Conservation (phyloP, 92 coral and sea anemone species). For the Phymanthus crucifer region DNA sequence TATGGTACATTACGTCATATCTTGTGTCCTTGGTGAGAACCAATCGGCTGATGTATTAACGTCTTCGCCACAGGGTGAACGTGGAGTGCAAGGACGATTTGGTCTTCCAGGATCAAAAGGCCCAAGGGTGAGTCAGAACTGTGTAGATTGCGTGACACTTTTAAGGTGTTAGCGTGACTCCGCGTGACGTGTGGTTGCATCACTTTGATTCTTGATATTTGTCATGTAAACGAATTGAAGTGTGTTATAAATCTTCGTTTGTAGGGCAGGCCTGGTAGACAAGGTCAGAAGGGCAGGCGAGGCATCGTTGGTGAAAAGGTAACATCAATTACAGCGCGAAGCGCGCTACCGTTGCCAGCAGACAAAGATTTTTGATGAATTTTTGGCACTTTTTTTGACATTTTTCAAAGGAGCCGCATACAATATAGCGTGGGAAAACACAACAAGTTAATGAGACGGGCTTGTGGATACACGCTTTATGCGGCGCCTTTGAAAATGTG, state of each 20-base stretch:
- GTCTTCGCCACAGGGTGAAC: constrained; percentile 28
- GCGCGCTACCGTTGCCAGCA: too few species aligned
- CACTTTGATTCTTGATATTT: not conserved
- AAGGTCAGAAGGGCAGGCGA: constrained; percentile 38
- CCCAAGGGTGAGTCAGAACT: constrained; percentile 39
- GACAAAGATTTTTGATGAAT: too few species aligned
- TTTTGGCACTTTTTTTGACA: too few species aligned
- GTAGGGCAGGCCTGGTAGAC: constrained; percentile 39
- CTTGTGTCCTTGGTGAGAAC: not conserved
- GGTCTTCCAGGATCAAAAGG: constrained; percentile 49
- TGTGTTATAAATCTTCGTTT: not conserved
- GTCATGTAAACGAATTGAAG: not conserved
- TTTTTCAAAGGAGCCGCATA: too few species aligned
- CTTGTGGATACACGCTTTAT: too few species aligned
- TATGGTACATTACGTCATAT: not conserved
- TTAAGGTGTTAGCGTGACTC: not conserved
- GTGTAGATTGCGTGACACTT: not conserved
- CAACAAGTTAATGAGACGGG: too few species aligned
- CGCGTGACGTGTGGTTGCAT: not conserved
- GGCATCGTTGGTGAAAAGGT: constrained; percentile 43
- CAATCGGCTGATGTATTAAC: not conserved
- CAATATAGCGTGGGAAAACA: too few species aligned
- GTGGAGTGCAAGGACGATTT: constrained; percentile 44
- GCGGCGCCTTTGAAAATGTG: too few species aligned
- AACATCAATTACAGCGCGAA: not conserved